Base-by-base conservation (phyloP, 2,888 invertebrate genomes). In the Emmelina monodactyla region DNA sequence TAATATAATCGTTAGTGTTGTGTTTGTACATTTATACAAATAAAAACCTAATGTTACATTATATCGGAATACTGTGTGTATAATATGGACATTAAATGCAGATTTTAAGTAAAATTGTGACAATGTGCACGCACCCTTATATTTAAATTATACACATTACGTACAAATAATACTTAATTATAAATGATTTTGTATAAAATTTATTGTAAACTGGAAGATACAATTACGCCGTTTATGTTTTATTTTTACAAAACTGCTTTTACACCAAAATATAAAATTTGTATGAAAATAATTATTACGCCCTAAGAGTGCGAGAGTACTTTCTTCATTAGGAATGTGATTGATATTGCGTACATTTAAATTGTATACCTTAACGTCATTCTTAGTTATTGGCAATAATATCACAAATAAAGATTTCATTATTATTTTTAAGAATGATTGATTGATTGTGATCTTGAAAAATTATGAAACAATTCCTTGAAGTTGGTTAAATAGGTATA, bases 1-100 rank as follows among this genome's bases (percentile, higher is more conserved):
- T 65, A 72, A 59, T 60, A 63, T 67, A 65, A 65, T 66, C 29
- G 57, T 55, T 55, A 50, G 33, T 47, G 52, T 51, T 47, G 51
- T 61, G n/a, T 70, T 73, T 78, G 66, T 76, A 76, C 76, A 76
- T 75, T 76, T 78, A 62, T 76, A 76, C 75, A 76, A 67, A 64
- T 56, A 65, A 68, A 66, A 29, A 29, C 29, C 35, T 39, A 34
- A 36, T 34, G 28, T 30, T 35, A 35, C 28, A 34, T 14, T 28
- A 28, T 32, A 28, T 28, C 25, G 28, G 25, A 67, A 64, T 65
- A 69, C 63, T 68, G 62, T 44, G 51, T 50, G 49, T 31, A 33
- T 34, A 38, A n/a, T n/a, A n/a, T 14, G 4, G 11, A 43, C 52
- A 53, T 52, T 59, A 55, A 56, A 64, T 62, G 62, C 71, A 60